Conservation (phyloP, 2,113 vertebrate species). For the Oxyruncus cristatus region DNA sequence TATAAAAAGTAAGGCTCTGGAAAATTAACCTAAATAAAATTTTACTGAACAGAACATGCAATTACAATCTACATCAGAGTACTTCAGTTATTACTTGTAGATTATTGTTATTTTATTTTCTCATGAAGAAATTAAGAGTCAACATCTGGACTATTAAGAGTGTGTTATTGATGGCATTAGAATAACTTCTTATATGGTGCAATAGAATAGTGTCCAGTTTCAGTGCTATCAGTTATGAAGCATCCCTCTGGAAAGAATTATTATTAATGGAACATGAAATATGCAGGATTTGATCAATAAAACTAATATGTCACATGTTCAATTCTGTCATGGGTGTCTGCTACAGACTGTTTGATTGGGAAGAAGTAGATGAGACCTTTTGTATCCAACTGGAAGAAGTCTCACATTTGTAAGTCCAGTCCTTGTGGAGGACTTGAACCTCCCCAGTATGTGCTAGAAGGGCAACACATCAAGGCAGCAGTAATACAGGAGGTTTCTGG, state of each 20-base stretch:
- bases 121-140: not conserved
- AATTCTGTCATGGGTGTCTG: not conserved
- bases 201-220: not conserved
- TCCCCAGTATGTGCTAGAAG: not conserved
- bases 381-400: not conserved
- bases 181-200: not conserved
- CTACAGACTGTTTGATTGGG: not conserved
- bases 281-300: not conserved
- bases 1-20: slow-evolving; percentile 26
- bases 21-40: slow-evolving; percentile 47
- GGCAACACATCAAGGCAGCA: not conserved
- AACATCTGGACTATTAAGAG: not conserved
- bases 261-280: not conserved
- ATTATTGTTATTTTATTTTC: not conserved
- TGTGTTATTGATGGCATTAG: not conserved
- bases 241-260: not conserved
- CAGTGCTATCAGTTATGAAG: not conserved
- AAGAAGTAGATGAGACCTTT: not conserved
- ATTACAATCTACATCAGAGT: slow-evolving; percentile 17
- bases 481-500: not conserved
- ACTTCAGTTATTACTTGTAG: not conserved
- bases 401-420: fast-evolving
- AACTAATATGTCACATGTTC: not conserved
- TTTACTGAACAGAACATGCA: slow-evolving; percentile 6
- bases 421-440: not conserved